Conservation (phyloP, 2,888 invertebrate species). For the Lycaena phlaeas region DNA sequence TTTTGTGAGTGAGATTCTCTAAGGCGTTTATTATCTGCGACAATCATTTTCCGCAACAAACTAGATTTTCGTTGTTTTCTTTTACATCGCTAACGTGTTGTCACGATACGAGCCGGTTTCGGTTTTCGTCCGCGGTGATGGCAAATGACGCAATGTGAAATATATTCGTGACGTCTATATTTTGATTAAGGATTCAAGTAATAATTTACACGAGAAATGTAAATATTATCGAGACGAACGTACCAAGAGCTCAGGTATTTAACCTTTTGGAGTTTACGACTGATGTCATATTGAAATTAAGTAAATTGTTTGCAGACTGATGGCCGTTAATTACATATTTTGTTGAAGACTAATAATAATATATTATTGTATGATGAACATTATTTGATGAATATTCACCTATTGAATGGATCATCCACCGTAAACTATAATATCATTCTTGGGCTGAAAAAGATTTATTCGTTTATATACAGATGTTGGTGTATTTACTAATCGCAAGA, state of each 20-base stretch:
- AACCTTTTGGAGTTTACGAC: conserved; percentile 8
- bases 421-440: too few relatives aligned
- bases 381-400: too few relatives aligned
- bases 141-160: conserved; percentile 46
- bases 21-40: neutral
- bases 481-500: too few relatives aligned
- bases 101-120: conserved; percentile 54
- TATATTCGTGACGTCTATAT: conserved; percentile 27
- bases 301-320: neutral
- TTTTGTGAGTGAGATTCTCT: neutral
- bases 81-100: conserved; percentile 29
- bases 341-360: too few relatives aligned
- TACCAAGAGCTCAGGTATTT: conserved; percentile 1
- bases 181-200: conserved; percentile 17
- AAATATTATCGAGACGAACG: too few relatives aligned
- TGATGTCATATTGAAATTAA: neutral
- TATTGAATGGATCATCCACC: too few relatives aligned
- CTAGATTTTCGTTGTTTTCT: conserved; percentile 14
- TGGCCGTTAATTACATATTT: too few relatives aligned
- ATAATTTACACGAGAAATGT: conserved; percentile 20
- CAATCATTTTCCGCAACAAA: conserved; percentile 14
- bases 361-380: too few relatives aligned
- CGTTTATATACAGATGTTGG: too few relatives aligned
- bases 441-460: too few relatives aligned
- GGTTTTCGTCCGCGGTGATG: conserved; percentile 42